Conservation (phyloP, 2,113 vertebrate species). For the Oryzias woworae region DNA sequence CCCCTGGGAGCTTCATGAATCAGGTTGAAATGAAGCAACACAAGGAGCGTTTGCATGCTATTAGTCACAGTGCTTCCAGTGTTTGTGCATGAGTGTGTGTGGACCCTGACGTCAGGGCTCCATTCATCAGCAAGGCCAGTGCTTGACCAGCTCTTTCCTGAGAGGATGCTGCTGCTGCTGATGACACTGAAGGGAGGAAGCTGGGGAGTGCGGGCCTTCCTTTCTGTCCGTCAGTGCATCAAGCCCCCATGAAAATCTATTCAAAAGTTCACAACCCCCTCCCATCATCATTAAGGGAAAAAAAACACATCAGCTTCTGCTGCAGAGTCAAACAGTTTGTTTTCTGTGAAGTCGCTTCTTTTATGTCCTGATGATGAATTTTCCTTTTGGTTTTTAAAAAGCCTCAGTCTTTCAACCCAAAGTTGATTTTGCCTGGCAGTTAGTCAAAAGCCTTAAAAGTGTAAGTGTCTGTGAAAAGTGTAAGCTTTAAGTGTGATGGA, state of each 20-base stretch:
- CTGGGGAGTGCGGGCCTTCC: conserved; percentile 31
- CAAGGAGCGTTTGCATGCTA: conserved; percentile 61
- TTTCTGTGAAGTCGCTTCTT: conserved; percentile 56
- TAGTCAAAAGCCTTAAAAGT: conserved; percentile 69
- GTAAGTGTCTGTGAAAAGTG: conserved; percentile 56
- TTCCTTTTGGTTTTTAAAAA: conserved; percentile 65
- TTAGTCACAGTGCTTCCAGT: conserved; percentile 64
- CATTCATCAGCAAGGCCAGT: conserved; percentile 66
- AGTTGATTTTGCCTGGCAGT: conserved; percentile 61
- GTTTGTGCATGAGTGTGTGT: conserved; percentile 31
- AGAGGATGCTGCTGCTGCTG: conserved; percentile 23
- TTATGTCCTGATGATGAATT: conserved; percentile 55
- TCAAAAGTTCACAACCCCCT: conserved; percentile 19
- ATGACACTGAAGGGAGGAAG: conserved; percentile 34
- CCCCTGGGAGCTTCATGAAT: conserved; percentile 64
- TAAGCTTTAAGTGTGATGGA: conserved; percentile 57
- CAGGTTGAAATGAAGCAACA: conserved; percentile 62
- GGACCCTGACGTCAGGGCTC: conserved; percentile 61
- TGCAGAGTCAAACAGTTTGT: conserved; percentile 28
- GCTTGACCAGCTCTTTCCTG: conserved; percentile 40
- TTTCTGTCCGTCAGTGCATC: conserved; percentile 21
- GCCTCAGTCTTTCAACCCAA: conserved; percentile 56
- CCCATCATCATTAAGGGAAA: conserved; percentile 37
- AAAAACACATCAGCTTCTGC: conserved; percentile 42
- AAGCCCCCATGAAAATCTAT: conserved; percentile 37